These are phyloP conservation scores for Acipenser transmontanus DNA, from an alignment of 2,797 vertebrate species.

Conservation along the genomic window DNA sequence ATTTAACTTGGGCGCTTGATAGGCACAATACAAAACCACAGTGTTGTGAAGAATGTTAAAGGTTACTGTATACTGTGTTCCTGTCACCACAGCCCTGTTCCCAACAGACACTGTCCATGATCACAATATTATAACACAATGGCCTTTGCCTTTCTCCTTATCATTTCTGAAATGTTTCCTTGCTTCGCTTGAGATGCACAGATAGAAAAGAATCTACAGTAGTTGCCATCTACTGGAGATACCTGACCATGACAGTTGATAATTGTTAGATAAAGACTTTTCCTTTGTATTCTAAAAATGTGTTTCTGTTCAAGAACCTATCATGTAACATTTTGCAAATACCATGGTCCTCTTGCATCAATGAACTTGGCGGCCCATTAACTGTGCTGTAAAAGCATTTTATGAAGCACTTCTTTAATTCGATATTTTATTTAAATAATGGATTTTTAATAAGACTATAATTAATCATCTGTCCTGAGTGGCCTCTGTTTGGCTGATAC, in stretches of 20 bases:
- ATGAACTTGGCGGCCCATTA: conserved; percentile 50
- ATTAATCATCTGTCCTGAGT: conserved; percentile 40
- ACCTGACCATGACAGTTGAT: conserved; percentile 16
- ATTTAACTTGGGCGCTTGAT: no score
- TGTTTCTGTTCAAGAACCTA: no score
- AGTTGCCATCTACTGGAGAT: conserved; percentile 32
- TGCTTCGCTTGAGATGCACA: conserved; percentile 16
- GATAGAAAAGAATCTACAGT: conserved; percentile 17
- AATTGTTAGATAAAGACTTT: conserved; percentile 12
- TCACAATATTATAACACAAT: no score
- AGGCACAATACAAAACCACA: no score
- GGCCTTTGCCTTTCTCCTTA: no score
- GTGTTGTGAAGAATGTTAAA: no score
- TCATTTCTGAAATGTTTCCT: no score
- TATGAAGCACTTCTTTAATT: conserved; percentile 30
- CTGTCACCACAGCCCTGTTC: no score
- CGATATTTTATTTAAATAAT: conserved; percentile 43
- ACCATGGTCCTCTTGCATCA: conserved; percentile 42
- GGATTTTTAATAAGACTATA: conserved; percentile 39
- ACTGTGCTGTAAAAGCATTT: conserved; percentile 37
- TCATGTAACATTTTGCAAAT: no score
- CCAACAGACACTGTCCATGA: no score
- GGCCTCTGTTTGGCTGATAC: conserved; percentile 31
- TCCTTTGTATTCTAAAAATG: conserved; percentile 7
- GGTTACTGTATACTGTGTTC: no score